Evolutionary conservation across 35 echinoderm and acorn worm genomes (phyloP).

Genomic region (Chiridota heheva): DNA sequence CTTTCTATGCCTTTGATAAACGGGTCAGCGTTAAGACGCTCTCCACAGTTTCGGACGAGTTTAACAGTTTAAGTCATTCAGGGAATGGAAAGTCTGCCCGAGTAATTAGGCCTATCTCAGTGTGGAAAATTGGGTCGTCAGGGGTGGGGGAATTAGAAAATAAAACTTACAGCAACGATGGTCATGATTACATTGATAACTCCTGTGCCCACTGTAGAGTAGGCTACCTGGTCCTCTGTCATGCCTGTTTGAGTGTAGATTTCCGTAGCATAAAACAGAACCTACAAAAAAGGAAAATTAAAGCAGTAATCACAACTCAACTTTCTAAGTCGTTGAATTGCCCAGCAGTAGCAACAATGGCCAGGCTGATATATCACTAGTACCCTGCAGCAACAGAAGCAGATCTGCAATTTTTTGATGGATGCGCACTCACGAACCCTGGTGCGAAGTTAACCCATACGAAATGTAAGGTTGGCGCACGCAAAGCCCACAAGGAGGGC

Average conservation of each 20-base stretch:
- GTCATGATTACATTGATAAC: slow-evolving; percentile 91
- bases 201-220: slow-evolving; percentile 76
- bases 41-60: not conserved
- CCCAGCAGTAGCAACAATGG: not conserved
- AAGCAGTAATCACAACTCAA: not conserved
- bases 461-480: too few relatives aligned
- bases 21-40: not conserved
- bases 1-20: not conserved
- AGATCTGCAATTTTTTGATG: not conserved
- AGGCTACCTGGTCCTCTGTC: slow-evolving; percentile 53
- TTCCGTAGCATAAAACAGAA: slow-evolving; percentile 89
- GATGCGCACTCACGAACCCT: not conserved
- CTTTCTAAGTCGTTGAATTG: not conserved
- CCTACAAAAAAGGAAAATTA: slow-evolving; percentile 28
- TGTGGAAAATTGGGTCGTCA: too few relatives aligned
- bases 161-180: slow-evolving; percentile 76
- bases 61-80: not conserved
- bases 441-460: too few relatives aligned
- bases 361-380: not conserved
- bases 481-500: too few relatives aligned
- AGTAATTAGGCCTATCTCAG: not conserved
- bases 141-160: not conserved
- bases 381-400: not conserved
- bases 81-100: not conserved
- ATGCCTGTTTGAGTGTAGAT: slow-evolving; percentile 75